Base-by-base conservation (phyloP, 2,888 invertebrate species). In the Drosophila vallismaia region DNA sequence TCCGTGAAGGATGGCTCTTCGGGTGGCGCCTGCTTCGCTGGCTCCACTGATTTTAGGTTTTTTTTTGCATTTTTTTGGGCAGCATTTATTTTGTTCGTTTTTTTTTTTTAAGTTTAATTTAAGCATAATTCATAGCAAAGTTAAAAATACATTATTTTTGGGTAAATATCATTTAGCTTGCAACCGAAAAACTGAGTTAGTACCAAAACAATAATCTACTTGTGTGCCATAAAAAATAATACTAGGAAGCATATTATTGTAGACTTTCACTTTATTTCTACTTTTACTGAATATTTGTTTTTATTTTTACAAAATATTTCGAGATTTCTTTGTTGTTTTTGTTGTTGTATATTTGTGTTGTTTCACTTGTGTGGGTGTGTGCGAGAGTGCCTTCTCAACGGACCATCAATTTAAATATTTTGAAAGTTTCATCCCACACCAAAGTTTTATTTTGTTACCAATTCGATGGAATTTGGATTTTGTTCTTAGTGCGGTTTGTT, bases 1-100 rank as follows among this genome's bases (percentile, higher is more conserved):
- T 94, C 94, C 58, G 95, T 94, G 90, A 94, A 93, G 74, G 89
- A 60, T 73, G 78, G 73, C 64, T 82, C 70, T 49, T 69, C 70
- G 31, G 60, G 74, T 82, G 77, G 90, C 48, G 55, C 59, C 29
- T 67, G 51, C 50, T 50, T 58, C 52, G 56, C 53, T 44, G 62
- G 77, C 33, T 81, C 80, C 71, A 74, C 81, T 81, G 71, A 51
- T 36, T 60, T 68, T 73, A 2, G 19, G 19, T 56, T 51, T 64
- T 44, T 76, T 70, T 58, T 53, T 59, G 10, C 40, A 52, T 59
- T 42, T 36, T 63, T 74, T 59, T 45, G 64, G 75, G 46, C 44
- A 59, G 29, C 38, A 50, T 38, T 57, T 48, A 24, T 57, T 74
- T 58, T 57, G 58, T 69, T 78, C 57, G 24, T 67, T 71, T 53